phyloP scores from a whole-genome alignment of 2,888 invertebrate species.

The Allygus modestus region DNA sequence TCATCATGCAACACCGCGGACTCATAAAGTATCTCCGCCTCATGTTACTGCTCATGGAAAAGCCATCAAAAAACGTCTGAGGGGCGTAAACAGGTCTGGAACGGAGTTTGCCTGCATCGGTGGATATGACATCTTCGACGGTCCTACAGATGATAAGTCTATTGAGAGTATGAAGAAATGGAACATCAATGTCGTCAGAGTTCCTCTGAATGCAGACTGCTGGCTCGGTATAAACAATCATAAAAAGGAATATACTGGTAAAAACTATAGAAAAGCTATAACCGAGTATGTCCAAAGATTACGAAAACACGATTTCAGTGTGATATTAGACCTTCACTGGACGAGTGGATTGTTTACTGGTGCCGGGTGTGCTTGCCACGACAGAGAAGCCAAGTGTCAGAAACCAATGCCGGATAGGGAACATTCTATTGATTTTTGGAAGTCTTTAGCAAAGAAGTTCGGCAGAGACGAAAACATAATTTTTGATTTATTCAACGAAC shows the following conservation, averaged over 20 bases:
- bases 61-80: neutral
- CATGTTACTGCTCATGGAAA: no score
- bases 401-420: slow-evolving; percentile 22
- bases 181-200: neutral
- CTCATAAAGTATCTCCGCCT: no score
- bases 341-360: neutral
- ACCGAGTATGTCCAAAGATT: neutral
- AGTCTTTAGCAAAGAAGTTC: neutral
- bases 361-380: neutral
- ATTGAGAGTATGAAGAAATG: neutral
- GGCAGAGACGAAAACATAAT: neutral
- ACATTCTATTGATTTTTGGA: neutral
- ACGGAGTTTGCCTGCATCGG: neutral
- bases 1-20: no score
- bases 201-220: slow-evolving; percentile 29
- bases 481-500: slow-evolving; percentile 35
- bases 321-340: slow-evolving; percentile 27
- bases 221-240: neutral
- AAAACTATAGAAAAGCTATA: neutral
- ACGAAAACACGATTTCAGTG: neutral
- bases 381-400: slow-evolving; percentile 15
- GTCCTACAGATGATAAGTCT: neutral
- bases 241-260: neutral
- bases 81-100: slow-evolving; percentile 1
- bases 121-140: neutral